Conservation (phyloP, 92 coral and sea anemone species). For the Zoanthus solanderi region DNA sequence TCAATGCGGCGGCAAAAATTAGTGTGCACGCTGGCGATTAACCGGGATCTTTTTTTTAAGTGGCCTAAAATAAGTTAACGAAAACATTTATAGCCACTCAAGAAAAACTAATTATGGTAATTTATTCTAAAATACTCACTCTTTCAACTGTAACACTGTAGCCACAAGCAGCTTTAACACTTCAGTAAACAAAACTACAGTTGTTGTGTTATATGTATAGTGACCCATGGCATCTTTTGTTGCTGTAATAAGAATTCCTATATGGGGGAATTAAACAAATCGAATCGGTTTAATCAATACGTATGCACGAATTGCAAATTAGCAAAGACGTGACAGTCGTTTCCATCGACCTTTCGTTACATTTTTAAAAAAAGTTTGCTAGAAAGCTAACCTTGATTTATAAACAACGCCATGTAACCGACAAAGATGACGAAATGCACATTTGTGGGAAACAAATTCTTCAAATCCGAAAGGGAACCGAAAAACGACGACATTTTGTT, state of each 20-base stretch:
- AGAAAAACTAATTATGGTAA: neutral
- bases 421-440: conserved; percentile 86
- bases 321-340: no score
- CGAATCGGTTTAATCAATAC: no score
- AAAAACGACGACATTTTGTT: conserved; percentile 37
- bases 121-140: conserved; percentile 63
- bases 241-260: conserved; percentile 96
- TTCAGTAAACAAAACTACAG: conserved; percentile 92
- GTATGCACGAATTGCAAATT: no score
- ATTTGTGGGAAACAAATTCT: conserved; percentile 93
- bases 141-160: conserved; percentile 79
- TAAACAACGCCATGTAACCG: conserved; percentile 90
- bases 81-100: no score
- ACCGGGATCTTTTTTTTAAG: no score
- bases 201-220: conserved; percentile 87
- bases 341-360: no score
- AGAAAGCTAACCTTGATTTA: conserved; percentile 84
- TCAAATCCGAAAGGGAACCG: conserved; percentile 74
- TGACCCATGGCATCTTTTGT: conserved; percentile 78
- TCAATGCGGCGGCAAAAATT: no score
- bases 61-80: no score
- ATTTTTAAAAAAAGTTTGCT: no score
- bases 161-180: conserved; percentile 84
- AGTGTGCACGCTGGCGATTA: no score
- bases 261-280: conserved; percentile 3